A percentile compares a stretch with the other conserved stretches of the same genome.
phyloP scores from a whole-genome alignment of 1,140 invertebrate genomes.

The Charaxes varanes region DNA sequence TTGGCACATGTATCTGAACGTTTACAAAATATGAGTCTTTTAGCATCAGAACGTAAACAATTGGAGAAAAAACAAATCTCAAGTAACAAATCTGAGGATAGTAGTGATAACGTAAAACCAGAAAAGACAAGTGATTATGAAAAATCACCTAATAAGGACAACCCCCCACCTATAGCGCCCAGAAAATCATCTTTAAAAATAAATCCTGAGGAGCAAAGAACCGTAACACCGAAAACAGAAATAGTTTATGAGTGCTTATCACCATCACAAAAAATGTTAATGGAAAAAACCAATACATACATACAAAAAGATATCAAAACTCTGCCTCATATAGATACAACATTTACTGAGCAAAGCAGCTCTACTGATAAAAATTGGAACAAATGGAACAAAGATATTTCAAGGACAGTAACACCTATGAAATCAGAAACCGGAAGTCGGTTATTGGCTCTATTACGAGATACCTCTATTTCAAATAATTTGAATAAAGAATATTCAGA shows the following conservation, averaged over 20 bases:
- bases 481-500: conserved; percentile 16
- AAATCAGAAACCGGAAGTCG: conserved; percentile 67
- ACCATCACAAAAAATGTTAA: conserved; percentile 78
- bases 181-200: conserved; percentile 59
- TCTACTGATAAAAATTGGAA: conserved; percentile 72
- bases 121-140: not conserved
- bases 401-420: conserved; percentile 8
- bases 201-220: conserved; percentile 59
- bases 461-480: conserved; percentile 41
- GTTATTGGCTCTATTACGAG: conserved; percentile 52
- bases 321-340: not conserved
- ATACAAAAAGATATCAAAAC: conserved; percentile 5
- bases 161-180: conserved; percentile 55
- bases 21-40: conserved; percentile 65
- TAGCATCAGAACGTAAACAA: conserved; percentile 8
- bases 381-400: not conserved
- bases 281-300: conserved; percentile 67
- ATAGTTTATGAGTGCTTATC: conserved; percentile 81
- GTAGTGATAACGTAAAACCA: not conserved
- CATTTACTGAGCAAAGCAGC: conserved; percentile 10
- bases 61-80: not conserved
- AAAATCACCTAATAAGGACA: conserved; percentile 2
- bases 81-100: not conserved
- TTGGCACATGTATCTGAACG: conserved; percentile 78
- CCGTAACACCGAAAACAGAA: conserved; percentile 74